Conservation (phyloP, 2,888 invertebrate species). For the Leptinotarsa peninsularis region DNA sequence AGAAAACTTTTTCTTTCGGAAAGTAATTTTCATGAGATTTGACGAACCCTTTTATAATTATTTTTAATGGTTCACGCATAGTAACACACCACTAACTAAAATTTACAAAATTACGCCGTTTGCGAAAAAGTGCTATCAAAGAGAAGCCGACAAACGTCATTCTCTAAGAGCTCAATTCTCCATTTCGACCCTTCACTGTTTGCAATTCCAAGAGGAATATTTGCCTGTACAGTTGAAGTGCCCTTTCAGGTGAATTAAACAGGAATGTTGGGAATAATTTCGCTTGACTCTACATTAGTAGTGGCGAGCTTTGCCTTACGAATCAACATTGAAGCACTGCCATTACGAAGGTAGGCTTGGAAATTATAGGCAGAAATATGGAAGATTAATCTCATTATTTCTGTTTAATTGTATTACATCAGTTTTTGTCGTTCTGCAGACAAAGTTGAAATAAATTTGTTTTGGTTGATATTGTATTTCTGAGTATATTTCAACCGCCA, state of each 20-base stretch:
- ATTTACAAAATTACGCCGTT: not conserved
- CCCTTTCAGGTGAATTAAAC: not conserved
- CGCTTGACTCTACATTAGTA: not conserved
- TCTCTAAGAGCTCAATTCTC: not conserved
- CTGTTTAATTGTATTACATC: too few species aligned
- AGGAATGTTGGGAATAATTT: slow-evolving; percentile 6
- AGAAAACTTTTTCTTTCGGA: too few species aligned
- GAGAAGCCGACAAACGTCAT: not conserved
- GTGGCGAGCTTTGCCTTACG: not conserved
- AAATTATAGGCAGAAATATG: not conserved
- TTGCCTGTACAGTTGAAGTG: not conserved
- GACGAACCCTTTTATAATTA: not conserved
- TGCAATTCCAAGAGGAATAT: slow-evolving; percentile 1
- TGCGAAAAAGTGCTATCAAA: not conserved
- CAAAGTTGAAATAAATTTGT: too few species aligned
- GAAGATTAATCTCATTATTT: too few species aligned
- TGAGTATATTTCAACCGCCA: too few species aligned
- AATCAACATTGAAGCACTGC: not conserved
- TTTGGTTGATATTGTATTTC: too few species aligned
- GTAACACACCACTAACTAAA: not conserved
- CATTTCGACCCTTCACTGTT: slow-evolving; percentile 7
- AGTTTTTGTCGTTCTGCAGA: too few species aligned
- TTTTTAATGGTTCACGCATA: not conserved
- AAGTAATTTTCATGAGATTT: too few species aligned
- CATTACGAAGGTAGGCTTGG: not conserved